Conservation (phyloP, 1,140 invertebrate species). For the Ptiloglossa arizonensis region DNA sequence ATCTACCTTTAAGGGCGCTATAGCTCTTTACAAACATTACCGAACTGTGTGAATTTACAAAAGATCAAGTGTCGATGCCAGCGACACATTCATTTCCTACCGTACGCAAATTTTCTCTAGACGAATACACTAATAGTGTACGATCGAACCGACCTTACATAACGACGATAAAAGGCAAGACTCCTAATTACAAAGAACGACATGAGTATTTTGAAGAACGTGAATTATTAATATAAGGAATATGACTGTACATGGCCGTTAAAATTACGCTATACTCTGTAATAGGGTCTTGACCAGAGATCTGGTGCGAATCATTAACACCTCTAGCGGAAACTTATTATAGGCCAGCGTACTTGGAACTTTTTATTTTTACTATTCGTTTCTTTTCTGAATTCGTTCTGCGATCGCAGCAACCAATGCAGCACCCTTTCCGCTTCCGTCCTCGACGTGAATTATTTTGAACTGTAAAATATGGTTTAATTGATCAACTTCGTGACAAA, state of each 20-base stretch:
- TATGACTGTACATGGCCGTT: constrained; percentile 27
- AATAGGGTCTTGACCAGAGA: constrained; percentile 22
- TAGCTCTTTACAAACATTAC: neutral
- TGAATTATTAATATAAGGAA: constrained; percentile 8
- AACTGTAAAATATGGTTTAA: constrained; percentile 81
- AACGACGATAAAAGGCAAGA: neutral
- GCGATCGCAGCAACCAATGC: constrained; percentile 89
- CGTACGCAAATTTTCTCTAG: neutral
- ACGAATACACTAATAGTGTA: neutral
- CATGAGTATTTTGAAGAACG: constrained; percentile 17
- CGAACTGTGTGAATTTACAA: neutral
- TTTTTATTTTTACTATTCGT: constrained; percentile 32
- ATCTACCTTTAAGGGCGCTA: neutral
- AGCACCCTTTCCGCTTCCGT: constrained; percentile 92
- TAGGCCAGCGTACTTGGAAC: neutral
- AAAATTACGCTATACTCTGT: constrained; percentile 20
- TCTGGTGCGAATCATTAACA: constrained; percentile 2
- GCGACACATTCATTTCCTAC: neutral
- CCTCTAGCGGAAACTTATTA: neutral
- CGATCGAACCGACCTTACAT: neutral
- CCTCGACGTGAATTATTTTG: constrained; percentile 87
- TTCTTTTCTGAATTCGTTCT: constrained; percentile 73
- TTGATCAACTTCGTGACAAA: constrained; percentile 54
- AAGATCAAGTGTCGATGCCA: neutral
- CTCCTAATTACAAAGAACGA: neutral